Base-by-base conservation (phyloP, 2,113 vertebrate genomes). In the Xyrauchen texanus region DNA sequence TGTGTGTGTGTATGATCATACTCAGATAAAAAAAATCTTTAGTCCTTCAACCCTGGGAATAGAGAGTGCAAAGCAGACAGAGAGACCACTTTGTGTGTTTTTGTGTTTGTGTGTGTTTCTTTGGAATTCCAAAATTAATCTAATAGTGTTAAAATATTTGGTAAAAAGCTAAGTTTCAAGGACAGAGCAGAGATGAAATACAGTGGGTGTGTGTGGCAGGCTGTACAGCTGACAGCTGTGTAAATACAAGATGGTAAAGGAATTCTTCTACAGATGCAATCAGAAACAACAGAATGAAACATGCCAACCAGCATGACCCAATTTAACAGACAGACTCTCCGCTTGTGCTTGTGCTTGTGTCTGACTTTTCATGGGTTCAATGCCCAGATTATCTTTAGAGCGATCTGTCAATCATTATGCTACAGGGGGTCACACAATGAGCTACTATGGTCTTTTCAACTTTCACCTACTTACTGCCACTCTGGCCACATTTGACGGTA, bases 371-470 rank as follows among this genome's bases (percentile, higher is more conserved):
- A 16, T 62, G 21, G 51, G 72, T 80, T 61, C 75, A 85, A 13
- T 80, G 45, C 46, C 69, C 49, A 21, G n/a, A 64, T 4, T 60
- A 53, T 84, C 83, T 76, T 21, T 73, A 71, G 46, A 64, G 62
- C 11, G 10, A 80, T 80, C 81, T 85, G 86, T 90, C 88, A 91
- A 88, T 90, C 79, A 91, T 88, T 91, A 76, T 6, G 21, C 21
- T 34, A 34, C 21, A 34, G 51, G 63, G 6, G 58, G n/a, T 61
- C 69, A 55, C 61, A 42, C 67, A 58, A 42, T 45, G 66, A 70
- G 58, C 52, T n/a, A 34, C 77, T 60, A 9, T 55, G 46, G 8
- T 58, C 77, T 49, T n/a, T 66, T 57, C 5, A 91, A 88, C 86
- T 89, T 89, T 92, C 77, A 88, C 89, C 87, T 78, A 89, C 81